Conservation (phyloP, 2,113 vertebrate species). For the Lipophrys pholis region DNA sequence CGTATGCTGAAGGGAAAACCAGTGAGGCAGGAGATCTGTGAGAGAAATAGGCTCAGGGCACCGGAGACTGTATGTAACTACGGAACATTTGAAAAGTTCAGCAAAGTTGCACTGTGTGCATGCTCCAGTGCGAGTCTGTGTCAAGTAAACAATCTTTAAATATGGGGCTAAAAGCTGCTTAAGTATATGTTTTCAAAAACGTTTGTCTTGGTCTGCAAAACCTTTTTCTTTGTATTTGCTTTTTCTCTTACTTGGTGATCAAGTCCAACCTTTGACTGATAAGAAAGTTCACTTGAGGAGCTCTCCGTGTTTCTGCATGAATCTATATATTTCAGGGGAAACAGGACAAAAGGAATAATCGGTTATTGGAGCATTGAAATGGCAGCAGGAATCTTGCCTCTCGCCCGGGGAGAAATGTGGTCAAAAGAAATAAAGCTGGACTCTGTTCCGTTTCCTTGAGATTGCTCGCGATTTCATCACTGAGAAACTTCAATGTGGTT, state of each 20-base stretch:
- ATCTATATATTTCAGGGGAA: neutral
- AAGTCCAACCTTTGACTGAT: neutral
- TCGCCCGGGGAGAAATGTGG: conserved; percentile 37
- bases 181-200: too few species aligned
- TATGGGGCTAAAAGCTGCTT: too few species aligned
- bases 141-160: too few species aligned
- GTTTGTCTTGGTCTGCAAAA: too few species aligned
- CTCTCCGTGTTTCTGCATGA: neutral
- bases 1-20: too few species aligned
- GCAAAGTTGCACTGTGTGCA: too few species aligned
- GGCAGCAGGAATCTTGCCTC: conserved; percentile 12
- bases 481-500: conserved; percentile 44
- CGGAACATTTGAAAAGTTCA: too few species aligned
- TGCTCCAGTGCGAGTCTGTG: too few species aligned
- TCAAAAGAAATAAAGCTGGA: conserved; percentile 45
- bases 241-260: neutral
- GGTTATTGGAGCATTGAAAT: neutral
- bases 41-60: too few species aligned
- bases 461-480: conserved; percentile 77
- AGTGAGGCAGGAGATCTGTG: too few species aligned
- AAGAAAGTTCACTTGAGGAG: neutral
- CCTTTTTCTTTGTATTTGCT: neutral
- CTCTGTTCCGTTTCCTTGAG: conserved; percentile 49
- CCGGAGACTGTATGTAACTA: too few species aligned
- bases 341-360: neutral